Percentiles rank a stretch among this genome's conserved stretches.
Conservation (phyloP, 2,113 vertebrate species). For the Oenanthe oenanthe region DNA sequence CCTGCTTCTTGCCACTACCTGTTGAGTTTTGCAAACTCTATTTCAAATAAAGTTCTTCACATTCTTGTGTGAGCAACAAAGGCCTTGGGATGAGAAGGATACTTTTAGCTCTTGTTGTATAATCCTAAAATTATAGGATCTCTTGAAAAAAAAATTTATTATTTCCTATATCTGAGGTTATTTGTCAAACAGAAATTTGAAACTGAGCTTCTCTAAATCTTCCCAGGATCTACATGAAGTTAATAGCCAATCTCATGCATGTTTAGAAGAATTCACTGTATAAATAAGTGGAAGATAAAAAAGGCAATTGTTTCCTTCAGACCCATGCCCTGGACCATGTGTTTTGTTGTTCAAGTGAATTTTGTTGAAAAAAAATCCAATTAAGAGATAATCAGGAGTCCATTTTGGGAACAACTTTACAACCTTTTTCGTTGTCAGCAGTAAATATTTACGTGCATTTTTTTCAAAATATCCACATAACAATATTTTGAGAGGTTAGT, state of each 20-base stretch:
- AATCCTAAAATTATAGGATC: background rate
- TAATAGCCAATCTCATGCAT: background rate
- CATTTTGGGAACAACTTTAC: accelerated
- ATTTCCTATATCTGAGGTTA: slow-evolving; percentile 18
- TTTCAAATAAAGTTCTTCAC: background rate
- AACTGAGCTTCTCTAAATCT: background rate
- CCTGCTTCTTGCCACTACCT: background rate
- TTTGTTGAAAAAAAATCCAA: background rate
- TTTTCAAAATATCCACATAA: background rate
- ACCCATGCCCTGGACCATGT: background rate
- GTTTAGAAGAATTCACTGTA: background rate
- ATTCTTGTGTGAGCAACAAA: background rate
- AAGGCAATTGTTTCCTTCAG: background rate
- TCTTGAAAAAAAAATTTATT: background rate
- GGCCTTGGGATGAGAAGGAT: background rate
- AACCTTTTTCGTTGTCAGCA: background rate
- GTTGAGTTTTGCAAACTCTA: background rate
- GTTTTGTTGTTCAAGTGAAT: background rate
- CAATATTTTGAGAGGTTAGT: background rate
- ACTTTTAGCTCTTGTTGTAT: background rate
- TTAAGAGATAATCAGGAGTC: background rate
- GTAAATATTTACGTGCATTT: background rate
- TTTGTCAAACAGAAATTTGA: slow-evolving; percentile 16
- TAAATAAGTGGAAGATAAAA: background rate
- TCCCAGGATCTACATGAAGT: background rate